Evolutionary conservation across 1,140 invertebrate genomes (phyloP).

Genomic region (Drosophila nigromelanica): DNA sequence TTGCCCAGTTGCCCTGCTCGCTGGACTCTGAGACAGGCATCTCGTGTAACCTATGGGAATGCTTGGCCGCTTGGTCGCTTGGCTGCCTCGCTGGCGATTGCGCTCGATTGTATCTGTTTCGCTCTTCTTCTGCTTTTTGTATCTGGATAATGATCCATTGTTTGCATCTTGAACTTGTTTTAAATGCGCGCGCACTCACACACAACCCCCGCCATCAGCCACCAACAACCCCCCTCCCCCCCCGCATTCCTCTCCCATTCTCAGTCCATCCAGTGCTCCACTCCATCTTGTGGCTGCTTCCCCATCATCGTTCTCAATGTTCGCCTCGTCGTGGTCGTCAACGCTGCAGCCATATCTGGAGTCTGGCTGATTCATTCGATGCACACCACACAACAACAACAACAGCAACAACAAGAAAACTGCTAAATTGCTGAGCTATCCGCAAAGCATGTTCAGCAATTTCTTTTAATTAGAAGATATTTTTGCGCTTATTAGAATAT

Average conservation of each 20-base stretch:
- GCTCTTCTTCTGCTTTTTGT: conserved; percentile 56
- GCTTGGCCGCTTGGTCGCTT: conserved; percentile 24
- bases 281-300: conserved; percentile 63
- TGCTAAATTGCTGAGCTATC: conserved; percentile 42
- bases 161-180: conserved; percentile 82
- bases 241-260: neutral
- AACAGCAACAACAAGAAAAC: conserved; percentile 2
- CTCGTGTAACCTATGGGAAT: conserved; percentile 78
- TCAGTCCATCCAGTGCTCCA: conserved; percentile 22
- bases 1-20: conserved; percentile 7
- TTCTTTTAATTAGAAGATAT: conserved; percentile 57
- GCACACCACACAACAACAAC: conserved; percentile 17
- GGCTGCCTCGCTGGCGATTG: conserved; percentile 43
- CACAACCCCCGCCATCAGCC: conserved; percentile 8
- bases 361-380: conserved; percentile 37
- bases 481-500: conserved; percentile 62
- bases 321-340: conserved; percentile 43
- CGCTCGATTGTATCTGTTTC: conserved; percentile 76
- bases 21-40: conserved; percentile 50
- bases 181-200: conserved; percentile 67
- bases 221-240: neutral
- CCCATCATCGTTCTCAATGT: conserved; percentile 39
- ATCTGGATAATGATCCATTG: conserved; percentile 79
- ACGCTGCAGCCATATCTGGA: conserved; percentile 50
- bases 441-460: conserved; percentile 42